Conservation (phyloP, 2,797 vertebrate genomes). For the Rachycentron canadum region DNA sequence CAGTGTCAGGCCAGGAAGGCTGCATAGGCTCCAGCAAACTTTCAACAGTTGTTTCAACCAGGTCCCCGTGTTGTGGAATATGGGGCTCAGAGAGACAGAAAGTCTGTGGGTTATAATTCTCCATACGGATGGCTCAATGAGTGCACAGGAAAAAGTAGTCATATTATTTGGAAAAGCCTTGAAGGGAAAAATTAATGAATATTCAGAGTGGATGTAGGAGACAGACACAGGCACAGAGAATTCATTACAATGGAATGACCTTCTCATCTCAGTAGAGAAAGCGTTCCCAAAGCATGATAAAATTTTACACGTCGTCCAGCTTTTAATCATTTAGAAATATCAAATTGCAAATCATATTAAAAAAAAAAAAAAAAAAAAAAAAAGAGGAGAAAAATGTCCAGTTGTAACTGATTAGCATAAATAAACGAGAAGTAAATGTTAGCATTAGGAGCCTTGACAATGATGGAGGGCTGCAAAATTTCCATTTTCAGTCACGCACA, state of each 20-base stretch:
- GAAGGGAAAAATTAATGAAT: constrained; percentile 71
- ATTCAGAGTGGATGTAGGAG: constrained; percentile 56
- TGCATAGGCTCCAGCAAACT: constrained; percentile 68
- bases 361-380: too few relatives aligned
- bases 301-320: constrained; percentile 54
- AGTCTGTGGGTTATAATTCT: constrained; percentile 69
- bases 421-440: constrained; percentile 76
- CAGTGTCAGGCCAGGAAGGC: constrained; percentile 68
- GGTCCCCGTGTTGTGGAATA: constrained; percentile 64
- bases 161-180: constrained; percentile 71
- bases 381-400: constrained; percentile 29
- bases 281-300: constrained; percentile 65
- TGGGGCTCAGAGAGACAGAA: constrained; percentile 68
- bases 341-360: constrained; percentile 52
- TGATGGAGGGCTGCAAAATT: constrained; percentile 59
- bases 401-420: constrained; percentile 80
- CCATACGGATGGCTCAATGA: constrained; percentile 52
- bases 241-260: constrained; percentile 62
- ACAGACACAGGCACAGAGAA: constrained; percentile 55
- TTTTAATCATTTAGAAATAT: constrained; percentile 68
- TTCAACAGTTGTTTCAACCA: constrained; percentile 72
- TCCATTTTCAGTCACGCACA: constrained; percentile 75
- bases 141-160: constrained; percentile 64
- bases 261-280: constrained; percentile 50
- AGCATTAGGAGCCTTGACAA: constrained; percentile 51